Percentiles rank a stretch among this genome's conserved stretches.
phyloP scores from a whole-genome alignment of 1,140 invertebrate genomes.

The Aphidius ervi region DNA sequence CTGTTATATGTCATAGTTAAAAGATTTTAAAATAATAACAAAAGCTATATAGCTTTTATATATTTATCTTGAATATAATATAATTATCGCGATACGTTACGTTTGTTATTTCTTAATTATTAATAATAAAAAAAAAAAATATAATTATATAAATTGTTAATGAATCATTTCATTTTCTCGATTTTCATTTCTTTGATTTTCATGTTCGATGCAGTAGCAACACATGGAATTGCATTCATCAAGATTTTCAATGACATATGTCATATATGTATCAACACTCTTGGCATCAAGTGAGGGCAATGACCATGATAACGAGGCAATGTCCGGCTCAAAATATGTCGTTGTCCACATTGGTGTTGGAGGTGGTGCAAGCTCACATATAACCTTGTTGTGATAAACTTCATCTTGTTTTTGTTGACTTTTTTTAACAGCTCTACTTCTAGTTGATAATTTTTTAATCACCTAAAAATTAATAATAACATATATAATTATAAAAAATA shows the following conservation, averaged over 20 bases:
- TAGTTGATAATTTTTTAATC: constrained; percentile 28
- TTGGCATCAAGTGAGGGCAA: constrained; percentile 42
- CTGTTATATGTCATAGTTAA: too few relatives aligned
- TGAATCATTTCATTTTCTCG: constrained; percentile 49
- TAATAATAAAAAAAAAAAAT: neutral
- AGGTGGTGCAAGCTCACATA: constrained; percentile 9
- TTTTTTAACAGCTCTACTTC: constrained; percentile 24
- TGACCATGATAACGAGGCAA: constrained; percentile 41
- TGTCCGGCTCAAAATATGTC: constrained; percentile 35
- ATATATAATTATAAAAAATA: neutral
- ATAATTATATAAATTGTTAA: constrained; percentile 30
- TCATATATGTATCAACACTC: constrained; percentile 47
- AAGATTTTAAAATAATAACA: too few relatives aligned
- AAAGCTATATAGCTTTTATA: too few relatives aligned
- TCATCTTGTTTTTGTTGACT: constrained; percentile 19
- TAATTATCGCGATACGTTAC: neutral
- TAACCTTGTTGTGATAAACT: constrained; percentile 6
- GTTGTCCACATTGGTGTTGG: constrained; percentile 15
- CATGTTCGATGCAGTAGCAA: constrained; percentile 45
- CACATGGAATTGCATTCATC: constrained; percentile 37
- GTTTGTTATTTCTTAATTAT: neutral
- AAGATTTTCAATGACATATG: constrained; percentile 38
- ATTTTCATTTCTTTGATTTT: constrained; percentile 49
- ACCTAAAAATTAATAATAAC: constrained; percentile 20
- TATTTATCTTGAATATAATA: too few relatives aligned